phyloP scores from a whole-genome alignment of 2,888 invertebrate genomes.

The Ectemnius lituratus region DNA sequence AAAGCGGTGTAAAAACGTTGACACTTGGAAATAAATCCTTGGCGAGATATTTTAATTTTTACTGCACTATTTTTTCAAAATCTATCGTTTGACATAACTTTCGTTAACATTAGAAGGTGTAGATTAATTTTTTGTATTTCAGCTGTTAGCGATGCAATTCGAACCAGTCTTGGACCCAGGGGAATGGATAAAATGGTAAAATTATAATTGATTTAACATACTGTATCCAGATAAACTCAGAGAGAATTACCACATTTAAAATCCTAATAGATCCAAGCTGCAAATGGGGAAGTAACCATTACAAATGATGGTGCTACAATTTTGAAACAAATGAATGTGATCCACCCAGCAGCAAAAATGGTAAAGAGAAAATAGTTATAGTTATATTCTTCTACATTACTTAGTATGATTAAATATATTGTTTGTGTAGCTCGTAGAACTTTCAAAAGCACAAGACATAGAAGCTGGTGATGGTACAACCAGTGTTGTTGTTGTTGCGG shows the following conservation, averaged over 20 bases:
- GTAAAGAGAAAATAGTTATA: constrained; percentile 77
- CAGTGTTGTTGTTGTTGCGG: constrained; percentile 98
- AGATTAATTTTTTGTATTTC: constrained; percentile 68
- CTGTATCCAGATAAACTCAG: neutral
- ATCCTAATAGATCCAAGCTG: constrained; percentile 90
- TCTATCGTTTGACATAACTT: too few species aligned
- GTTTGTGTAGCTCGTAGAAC: constrained; percentile 89
- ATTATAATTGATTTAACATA: neutral
- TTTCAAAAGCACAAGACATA: constrained; percentile 98
- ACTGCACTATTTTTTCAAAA: too few species aligned
- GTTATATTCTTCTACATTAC: neutral
- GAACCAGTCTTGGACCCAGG: constrained; percentile 98
- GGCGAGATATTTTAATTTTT: too few species aligned
- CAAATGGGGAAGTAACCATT: constrained; percentile 98
- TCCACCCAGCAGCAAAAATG: constrained; percentile 99
- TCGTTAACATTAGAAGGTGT: too few species aligned
- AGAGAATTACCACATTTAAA: neutral
- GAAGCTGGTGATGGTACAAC: constrained; percentile 99
- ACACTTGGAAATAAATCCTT: too few species aligned
- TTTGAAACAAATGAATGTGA: constrained; percentile 98
- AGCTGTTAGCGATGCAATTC: constrained; percentile 99
- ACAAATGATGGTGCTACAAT: constrained; percentile 99
- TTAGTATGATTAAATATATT: neutral
- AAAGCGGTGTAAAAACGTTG: too few species aligned
- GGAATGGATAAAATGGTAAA: constrained; percentile 99